Conservation (phyloP, 2,888 invertebrate genomes). For the Nymphalis polychloros region DNA sequence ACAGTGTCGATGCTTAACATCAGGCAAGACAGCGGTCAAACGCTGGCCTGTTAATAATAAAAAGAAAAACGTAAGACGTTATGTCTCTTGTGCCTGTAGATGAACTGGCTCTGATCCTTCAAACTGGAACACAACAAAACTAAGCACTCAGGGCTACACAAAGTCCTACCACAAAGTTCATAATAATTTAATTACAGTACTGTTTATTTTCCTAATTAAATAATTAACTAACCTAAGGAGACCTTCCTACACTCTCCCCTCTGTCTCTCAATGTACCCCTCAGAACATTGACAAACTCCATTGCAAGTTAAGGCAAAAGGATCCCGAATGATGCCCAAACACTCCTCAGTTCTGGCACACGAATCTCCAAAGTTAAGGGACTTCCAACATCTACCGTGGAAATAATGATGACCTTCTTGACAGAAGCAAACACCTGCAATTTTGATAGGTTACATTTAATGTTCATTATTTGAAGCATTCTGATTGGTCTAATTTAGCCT, state of each 20-base stretch:
- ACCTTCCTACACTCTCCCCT: slow-evolving; percentile 66
- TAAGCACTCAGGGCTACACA: too few relatives aligned
- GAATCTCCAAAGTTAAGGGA: slow-evolving; percentile 47
- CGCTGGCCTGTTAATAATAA: too few relatives aligned
- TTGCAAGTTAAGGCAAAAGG: slow-evolving; percentile 60
- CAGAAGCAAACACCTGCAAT: slow-evolving; percentile 57
- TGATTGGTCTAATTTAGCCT: too few relatives aligned
- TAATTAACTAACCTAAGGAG: slow-evolving; percentile 51
- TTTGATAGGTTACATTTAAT: neutral
- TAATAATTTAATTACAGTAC: too few relatives aligned
- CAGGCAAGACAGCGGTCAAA: too few relatives aligned
- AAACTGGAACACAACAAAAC: too few relatives aligned
- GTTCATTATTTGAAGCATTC: neutral
- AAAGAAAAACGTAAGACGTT: too few relatives aligned
- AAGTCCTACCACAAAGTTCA: too few relatives aligned
- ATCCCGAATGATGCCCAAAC: slow-evolving; percentile 53
- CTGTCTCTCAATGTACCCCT: slow-evolving; percentile 63
- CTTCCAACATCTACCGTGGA: slow-evolving; percentile 68
- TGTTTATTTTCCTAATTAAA: neutral
- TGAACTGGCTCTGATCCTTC: too few relatives aligned
- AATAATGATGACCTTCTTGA: slow-evolving; percentile 58
- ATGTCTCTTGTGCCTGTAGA: too few relatives aligned
- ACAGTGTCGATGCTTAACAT: too few relatives aligned
- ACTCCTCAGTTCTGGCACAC: slow-evolving; percentile 61
- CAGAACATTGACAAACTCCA: slow-evolving; percentile 57